These are phyloP conservation scores for Sepiola atlantica DNA, from an alignment of 2,888 invertebrate species.

Conservation along the genomic window DNA sequence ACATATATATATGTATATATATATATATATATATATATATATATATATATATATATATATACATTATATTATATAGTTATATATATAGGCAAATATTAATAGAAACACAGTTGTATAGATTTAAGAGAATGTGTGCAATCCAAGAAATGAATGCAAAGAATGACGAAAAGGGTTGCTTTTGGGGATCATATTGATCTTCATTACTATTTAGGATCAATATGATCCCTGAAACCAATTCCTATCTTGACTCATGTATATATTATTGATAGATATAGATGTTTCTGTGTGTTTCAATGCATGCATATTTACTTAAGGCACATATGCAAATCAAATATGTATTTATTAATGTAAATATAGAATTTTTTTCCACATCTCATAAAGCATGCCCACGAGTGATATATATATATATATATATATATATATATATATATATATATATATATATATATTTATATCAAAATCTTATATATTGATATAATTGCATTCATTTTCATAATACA, in stretches of 20 bases:
- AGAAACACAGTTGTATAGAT: not conserved
- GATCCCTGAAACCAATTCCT: not conserved
- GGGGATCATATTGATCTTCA: not conserved
- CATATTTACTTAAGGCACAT: not conserved
- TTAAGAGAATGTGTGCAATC: not conserved
- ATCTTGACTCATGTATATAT: not conserved
- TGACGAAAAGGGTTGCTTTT: not conserved
- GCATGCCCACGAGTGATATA: not conserved
- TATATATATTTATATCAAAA: not conserved
- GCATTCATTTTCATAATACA: too few species aligned
- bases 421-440: slow-evolving; percentile 2
- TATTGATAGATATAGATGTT: not conserved
- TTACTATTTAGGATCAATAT: not conserved
- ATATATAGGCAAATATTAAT: not conserved
- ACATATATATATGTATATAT: too few species aligned
- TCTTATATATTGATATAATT: too few species aligned
- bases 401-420: not conserved
- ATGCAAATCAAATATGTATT: not conserved
- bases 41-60: not conserved
- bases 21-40: not conserved
- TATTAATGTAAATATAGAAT: not conserved
- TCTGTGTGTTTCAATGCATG: not conserved
- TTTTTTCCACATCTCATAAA: not conserved
- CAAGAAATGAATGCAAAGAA: not conserved
- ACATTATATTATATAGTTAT: too few species aligned